Conservation (phyloP, 1,140 invertebrate species). For the Drosophila kurseongensis region DNA sequence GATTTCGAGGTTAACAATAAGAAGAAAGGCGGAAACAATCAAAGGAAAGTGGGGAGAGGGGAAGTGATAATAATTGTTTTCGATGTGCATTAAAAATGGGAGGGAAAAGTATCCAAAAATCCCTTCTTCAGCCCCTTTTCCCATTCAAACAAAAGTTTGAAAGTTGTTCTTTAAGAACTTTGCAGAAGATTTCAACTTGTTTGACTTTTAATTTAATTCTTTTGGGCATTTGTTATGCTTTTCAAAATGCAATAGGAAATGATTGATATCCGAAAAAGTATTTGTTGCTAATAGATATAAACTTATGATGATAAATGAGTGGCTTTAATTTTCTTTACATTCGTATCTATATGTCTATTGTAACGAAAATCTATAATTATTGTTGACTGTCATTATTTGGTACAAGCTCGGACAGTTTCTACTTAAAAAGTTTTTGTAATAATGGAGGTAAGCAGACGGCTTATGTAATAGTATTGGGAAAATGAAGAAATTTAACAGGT, state of each 20-base stretch:
- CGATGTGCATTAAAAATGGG: constrained; percentile 3
- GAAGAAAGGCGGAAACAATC: not conserved
- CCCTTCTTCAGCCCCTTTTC: not conserved
- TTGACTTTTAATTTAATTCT: constrained; percentile 2
- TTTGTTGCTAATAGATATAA: not conserved
- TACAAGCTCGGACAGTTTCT: too few species aligned
- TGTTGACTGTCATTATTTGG: too few species aligned
- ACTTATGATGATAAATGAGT: too few species aligned
- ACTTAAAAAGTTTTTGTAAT: too few species aligned
- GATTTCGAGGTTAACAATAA: constrained; percentile 28
- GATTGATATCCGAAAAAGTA: not conserved
- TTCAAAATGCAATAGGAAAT: not conserved
- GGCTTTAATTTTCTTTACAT: too few species aligned
- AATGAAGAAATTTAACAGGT: too few species aligned
- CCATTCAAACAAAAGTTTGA: not conserved
- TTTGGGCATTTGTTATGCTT: not conserved
- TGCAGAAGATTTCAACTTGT: not conserved
- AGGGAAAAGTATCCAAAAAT: not conserved
- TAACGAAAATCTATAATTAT: too few species aligned
- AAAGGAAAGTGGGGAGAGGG: not conserved
- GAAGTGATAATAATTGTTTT: constrained; percentile 34
- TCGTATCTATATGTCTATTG: too few species aligned
- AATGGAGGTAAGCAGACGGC: too few species aligned
- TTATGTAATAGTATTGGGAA: too few species aligned
- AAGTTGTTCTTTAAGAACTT: constrained; percentile 18